A percentile compares a stretch with the other conserved stretches of the same genome.
Conservation (phyloP, 2,113 vertebrate genomes). For the Atlantisia rogersi region DNA sequence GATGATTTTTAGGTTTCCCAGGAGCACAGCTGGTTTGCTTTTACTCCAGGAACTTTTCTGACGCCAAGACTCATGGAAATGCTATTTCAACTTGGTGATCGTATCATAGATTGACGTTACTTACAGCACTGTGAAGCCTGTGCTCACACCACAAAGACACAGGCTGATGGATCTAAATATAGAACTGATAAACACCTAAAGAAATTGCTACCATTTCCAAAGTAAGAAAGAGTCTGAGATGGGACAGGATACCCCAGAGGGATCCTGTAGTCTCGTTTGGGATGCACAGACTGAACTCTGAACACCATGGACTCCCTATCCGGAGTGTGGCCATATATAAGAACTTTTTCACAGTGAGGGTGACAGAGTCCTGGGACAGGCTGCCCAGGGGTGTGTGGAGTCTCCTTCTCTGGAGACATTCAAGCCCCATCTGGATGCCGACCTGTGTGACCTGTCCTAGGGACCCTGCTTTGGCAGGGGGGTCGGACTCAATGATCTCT, state of each 20-base stretch:
- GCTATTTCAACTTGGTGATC: background rate
- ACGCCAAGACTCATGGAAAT: background rate
- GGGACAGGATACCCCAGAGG: background rate
- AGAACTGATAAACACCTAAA: background rate
- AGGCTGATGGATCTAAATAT: background rate
- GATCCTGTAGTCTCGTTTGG: background rate
- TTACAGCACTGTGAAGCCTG: background rate
- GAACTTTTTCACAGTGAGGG: no score
- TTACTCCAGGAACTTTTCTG: background rate
- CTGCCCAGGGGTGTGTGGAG: no score
- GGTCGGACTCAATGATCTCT: no score
- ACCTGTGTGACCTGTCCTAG: no score
- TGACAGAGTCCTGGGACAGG: no score
- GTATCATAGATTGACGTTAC: background rate
- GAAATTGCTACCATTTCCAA: background rate
- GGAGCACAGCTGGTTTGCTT: background rate
- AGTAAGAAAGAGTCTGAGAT: background rate
- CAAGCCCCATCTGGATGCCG: no score
- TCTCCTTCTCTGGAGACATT: no score
- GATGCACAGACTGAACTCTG: background rate
- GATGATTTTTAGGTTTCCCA: background rate
- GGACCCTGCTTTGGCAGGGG: no score
- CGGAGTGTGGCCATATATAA: fast-evolving
- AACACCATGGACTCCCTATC: background rate
- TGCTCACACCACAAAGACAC: background rate